Evolutionary conservation across 2,888 invertebrate genomes (phyloP).

Genomic region (Crepidodera aurea): DNA sequence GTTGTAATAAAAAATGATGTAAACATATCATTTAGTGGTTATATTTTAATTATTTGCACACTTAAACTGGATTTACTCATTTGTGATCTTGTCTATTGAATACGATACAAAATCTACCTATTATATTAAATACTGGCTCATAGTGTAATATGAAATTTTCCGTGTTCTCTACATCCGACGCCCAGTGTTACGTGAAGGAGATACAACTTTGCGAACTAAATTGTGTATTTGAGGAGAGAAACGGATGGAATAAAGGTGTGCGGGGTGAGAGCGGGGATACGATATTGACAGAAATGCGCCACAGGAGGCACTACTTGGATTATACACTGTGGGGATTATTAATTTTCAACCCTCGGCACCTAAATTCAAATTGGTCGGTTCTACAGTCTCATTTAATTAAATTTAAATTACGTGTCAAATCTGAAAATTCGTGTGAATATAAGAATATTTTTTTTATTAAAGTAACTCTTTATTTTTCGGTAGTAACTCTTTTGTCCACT

Average conservation of each 20-base stretch:
- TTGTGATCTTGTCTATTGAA: too few relatives aligned
- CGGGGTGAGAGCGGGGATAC: not conserved
- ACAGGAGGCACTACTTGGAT: slow-evolving; percentile 10
- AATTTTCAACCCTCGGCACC: not conserved
- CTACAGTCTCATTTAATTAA: not conserved
- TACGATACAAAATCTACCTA: too few relatives aligned
- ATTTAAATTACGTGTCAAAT: not conserved
- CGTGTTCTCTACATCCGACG: slow-evolving; percentile 46
- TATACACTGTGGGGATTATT: not conserved
- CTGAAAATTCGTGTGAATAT: not conserved
- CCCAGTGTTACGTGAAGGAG: slow-evolving; percentile 45
- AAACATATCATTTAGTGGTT: too few relatives aligned
- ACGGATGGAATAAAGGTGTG: slow-evolving; percentile 26
- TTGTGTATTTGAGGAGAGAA: slow-evolving; percentile 42
- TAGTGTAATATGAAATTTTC: not conserved
- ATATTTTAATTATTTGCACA: too few relatives aligned
- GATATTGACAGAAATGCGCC: slow-evolving; percentile 33
- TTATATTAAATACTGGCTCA: slow-evolving; percentile 5
- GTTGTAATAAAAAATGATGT: too few relatives aligned
- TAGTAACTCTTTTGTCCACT: too few relatives aligned
- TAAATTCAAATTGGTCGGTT: not conserved
- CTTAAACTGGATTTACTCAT: too few relatives aligned
- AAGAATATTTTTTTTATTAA: too few relatives aligned
- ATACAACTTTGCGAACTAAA: slow-evolving; percentile 49
- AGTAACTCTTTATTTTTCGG: too few relatives aligned